Percentiles rank a stretch among this genome's conserved stretches.
phyloP scores from a whole-genome alignment of 2,113 vertebrate species.

The Lagenorhynchus albirostris region DNA sequence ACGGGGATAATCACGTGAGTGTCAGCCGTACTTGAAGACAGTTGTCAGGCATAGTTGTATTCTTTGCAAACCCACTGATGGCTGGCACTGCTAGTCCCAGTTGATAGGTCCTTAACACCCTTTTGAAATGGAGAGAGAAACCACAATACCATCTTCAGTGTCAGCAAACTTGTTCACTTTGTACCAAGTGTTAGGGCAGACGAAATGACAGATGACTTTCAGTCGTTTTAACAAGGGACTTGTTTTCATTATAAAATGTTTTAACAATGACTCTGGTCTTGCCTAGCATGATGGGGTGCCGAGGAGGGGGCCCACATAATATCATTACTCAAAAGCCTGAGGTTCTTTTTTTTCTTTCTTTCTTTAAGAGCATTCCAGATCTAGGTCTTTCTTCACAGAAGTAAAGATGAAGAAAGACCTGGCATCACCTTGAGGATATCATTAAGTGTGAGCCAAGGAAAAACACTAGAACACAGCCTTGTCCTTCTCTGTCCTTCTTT shows the following conservation, averaged over 20 bases:
- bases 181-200: constrained; percentile 68
- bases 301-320: constrained; percentile 56
- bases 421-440: not conserved
- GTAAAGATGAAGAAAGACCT: constrained; percentile 60
- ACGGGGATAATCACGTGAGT: not conserved
- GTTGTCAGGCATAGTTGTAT: not conserved
- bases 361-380: constrained; percentile 70
- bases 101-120: not conserved
- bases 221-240: constrained; percentile 73
- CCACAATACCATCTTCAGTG: constrained; percentile 57
- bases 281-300: constrained; percentile 51
- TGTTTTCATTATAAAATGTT: constrained; percentile 80
- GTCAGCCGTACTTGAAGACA: not conserved
- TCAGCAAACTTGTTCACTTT: constrained; percentile 66
- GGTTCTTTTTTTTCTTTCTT: not conserved
- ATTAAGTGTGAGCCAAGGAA: constrained; percentile 51
- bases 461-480: constrained; percentile 36
- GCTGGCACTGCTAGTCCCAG: not conserved
- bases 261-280: constrained; percentile 75
- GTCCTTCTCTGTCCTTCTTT: not conserved
- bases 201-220: constrained; percentile 77
- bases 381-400: constrained; percentile 66
- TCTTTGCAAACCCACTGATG: not conserved
- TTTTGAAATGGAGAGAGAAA: constrained; percentile 61
- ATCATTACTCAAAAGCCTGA: constrained; percentile 73